These are phyloP conservation scores for Eclectus roratus DNA, from an alignment of 2,113 vertebrate species.

Conservation along the genomic window DNA sequence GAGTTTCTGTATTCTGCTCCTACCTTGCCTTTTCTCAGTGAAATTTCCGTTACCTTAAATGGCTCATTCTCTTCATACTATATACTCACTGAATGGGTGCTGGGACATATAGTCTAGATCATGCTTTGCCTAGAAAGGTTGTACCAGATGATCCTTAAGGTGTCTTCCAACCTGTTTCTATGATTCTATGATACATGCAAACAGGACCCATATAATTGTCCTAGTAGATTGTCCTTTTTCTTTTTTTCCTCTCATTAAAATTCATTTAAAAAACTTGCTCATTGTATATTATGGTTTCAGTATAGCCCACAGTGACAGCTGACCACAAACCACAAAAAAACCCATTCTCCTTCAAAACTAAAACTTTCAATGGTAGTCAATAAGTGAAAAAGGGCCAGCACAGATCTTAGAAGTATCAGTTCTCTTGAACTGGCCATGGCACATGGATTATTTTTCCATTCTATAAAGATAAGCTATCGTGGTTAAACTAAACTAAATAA, in stretches of 20 bases:
- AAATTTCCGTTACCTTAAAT: neutral
- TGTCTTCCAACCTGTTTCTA: neutral
- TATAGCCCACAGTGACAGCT: neutral
- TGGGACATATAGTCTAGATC: neutral
- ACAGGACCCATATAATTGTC: neutral
- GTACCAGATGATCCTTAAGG: neutral
- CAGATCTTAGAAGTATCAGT: neutral
- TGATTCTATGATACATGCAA: neutral
- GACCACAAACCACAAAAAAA: neutral
- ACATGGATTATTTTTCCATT: neutral
- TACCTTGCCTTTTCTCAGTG: neutral
- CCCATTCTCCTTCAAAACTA: neutral
- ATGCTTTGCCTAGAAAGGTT: neutral
- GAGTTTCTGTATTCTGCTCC: neutral
- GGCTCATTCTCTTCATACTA: neutral
- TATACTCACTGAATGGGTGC: neutral
- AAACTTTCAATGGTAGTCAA: neutral
- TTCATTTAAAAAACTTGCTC: fast-evolving
- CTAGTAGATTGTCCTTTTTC: neutral
- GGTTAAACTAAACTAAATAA: neutral
- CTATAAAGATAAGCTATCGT: neutral
- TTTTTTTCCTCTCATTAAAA: neutral
- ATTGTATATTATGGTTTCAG: neutral
- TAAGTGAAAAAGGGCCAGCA: neutral
- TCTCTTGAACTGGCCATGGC: neutral